A percentile compares a stretch with the other conserved stretches of the same genome.
phyloP scores from a whole-genome alignment of 2,113 vertebrate genomes.

The Morone saxatilis region DNA sequence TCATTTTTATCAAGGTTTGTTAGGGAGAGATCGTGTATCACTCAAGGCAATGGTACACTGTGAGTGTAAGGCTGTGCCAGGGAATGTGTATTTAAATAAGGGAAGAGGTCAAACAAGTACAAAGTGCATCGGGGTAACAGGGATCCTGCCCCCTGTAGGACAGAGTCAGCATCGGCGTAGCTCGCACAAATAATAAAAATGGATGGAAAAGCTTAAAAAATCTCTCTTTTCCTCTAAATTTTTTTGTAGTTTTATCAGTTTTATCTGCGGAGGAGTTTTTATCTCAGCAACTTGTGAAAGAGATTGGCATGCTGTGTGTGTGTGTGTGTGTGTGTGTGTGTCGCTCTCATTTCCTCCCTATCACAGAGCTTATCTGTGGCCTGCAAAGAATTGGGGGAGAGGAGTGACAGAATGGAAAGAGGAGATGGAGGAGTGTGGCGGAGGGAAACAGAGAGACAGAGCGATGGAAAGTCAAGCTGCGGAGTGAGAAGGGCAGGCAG shows the following conservation, averaged over 20 bases:
- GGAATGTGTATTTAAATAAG: conserved; percentile 54
- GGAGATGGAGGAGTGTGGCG: conserved; percentile 54
- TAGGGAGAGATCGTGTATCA: conserved; percentile 48
- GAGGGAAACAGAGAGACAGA: conserved; percentile 50
- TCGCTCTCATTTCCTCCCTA: conserved; percentile 65
- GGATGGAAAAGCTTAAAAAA: background rate
- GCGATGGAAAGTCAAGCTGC: conserved; percentile 80
- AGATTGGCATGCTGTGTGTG: conserved; percentile 26
- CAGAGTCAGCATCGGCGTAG: background rate
- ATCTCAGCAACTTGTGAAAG: conserved; percentile 22
- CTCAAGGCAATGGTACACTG: conserved; percentile 35
- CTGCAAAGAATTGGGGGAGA: conserved; percentile 65
- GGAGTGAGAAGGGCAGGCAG: conserved; percentile 84
- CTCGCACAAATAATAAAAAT: background rate
- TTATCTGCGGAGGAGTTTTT: conserved; percentile 28
- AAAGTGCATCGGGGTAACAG: background rate
- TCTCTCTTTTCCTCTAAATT: background rate
- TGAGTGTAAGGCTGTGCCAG: conserved; percentile 38
- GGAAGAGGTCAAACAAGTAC: conserved; percentile 56
- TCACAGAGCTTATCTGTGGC: conserved; percentile 68
- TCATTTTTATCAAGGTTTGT: conserved; percentile 44
- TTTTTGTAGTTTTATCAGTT: background rate
- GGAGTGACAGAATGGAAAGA: conserved; percentile 74
- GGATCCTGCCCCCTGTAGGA: conserved; percentile 49
- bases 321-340: conserved; percentile 39